Percentiles rank a stretch among this genome's conserved stretches.
Evolutionary conservation across 2,888 invertebrate genomes (phyloP).

Genomic region (Tipula helvola): DNA sequence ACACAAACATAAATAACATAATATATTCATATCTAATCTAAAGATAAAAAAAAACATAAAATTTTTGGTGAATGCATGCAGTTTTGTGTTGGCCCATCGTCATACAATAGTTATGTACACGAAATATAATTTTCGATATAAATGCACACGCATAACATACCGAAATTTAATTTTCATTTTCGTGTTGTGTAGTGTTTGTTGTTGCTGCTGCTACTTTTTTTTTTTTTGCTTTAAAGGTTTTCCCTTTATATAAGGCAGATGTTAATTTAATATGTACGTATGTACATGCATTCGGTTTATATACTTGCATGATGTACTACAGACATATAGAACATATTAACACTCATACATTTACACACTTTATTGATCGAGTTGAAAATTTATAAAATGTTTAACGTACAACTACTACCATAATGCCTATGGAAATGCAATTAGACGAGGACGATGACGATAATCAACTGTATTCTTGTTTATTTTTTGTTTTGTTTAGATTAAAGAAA

Average conservation of each 20-base stretch:
- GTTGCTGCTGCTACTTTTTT: not conserved
- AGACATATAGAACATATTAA: not conserved
- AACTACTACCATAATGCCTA: not conserved
- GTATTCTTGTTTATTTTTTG: not conserved
- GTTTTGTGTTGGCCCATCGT: not conserved
- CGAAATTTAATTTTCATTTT: not conserved
- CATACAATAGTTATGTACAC: not conserved
- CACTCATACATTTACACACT: not conserved
- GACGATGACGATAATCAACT: not conserved
- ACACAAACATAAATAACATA: not conserved
- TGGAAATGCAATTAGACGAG: not conserved
- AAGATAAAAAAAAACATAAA: not conserved
- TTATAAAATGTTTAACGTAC: not conserved
- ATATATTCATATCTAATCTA: not conserved
- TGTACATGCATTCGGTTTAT: not conserved
- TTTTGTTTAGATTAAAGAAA: not conserved
- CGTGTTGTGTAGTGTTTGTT: not conserved
- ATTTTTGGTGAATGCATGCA: not conserved
- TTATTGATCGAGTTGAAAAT: not conserved
- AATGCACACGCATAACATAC: not conserved
- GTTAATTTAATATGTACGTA: not conserved
- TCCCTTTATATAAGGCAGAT: not conserved
- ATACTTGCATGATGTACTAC: not conserved
- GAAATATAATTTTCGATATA: not conserved
- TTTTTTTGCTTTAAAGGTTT: not conserved